These are phyloP conservation scores for Platalea minor DNA, from an alignment of 2,797 vertebrate genomes.

Conservation along the genomic window DNA sequence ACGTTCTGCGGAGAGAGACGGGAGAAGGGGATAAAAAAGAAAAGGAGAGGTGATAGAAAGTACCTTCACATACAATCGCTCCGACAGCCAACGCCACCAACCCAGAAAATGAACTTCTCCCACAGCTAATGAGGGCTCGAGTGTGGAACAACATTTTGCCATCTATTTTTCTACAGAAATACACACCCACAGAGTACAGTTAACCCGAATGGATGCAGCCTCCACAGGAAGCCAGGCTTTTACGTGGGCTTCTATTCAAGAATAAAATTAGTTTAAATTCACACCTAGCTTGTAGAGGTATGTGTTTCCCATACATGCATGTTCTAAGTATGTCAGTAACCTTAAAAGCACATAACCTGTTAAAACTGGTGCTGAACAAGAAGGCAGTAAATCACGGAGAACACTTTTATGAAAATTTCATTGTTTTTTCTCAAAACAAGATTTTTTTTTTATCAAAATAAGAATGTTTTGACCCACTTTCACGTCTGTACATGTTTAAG, in stretches of 20 bases:
- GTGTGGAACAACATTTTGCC: background rate
- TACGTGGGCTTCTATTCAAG: background rate
- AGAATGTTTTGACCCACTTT: background rate
- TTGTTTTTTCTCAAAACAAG: background rate
- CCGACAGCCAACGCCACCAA: accelerated
- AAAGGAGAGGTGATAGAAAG: background rate
- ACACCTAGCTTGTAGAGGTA: background rate
- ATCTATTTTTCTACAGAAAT: conserved; percentile 20
- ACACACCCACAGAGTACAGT: conserved; percentile 15
- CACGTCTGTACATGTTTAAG: background rate
- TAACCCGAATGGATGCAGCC: background rate
- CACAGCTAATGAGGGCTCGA: background rate
- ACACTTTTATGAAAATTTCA: background rate
- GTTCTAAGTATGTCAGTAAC: background rate
- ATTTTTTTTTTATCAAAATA: background rate
- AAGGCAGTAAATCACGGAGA: background rate
- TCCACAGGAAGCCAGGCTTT: conserved; percentile 36
- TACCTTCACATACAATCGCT: background rate
- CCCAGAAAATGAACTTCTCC: background rate
- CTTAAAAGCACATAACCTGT: background rate
- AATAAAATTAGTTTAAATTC: conserved; percentile 19
- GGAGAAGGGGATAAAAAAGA: background rate
- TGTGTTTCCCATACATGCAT: background rate
- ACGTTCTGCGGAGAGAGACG: conserved; percentile 78
- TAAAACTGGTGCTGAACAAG: background rate